Evolutionary conservation across 2,113 vertebrate species (phyloP).

Genomic region (Girardinichthys multiradiatus): DNA sequence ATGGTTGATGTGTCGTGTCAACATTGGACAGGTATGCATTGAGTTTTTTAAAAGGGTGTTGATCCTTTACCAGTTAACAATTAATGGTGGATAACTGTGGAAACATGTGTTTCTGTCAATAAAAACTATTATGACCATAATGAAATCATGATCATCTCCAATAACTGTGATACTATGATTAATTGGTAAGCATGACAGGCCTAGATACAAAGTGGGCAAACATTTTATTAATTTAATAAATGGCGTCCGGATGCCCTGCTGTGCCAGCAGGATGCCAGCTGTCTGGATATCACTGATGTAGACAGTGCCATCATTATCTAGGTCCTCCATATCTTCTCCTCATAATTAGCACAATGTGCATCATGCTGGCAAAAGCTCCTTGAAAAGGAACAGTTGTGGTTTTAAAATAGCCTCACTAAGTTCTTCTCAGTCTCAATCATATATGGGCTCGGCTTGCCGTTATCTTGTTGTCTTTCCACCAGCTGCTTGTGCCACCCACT

Average conservation of each 20-base stretch:
- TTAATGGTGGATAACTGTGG: background rate
- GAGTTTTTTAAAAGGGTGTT: background rate
- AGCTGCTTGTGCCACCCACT: conserved; percentile 61
- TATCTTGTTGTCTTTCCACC: conserved; percentile 55
- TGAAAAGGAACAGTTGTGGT: conserved; percentile 41
- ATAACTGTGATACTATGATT: conserved; percentile 1
- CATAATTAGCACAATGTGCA: conserved; percentile 52
- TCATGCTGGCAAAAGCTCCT: conserved; percentile 27
- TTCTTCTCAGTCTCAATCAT: conserved; percentile 50
- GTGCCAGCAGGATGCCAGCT: conserved; percentile 64
- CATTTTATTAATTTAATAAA: conserved; percentile 52
- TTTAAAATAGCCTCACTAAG: conserved; percentile 51
- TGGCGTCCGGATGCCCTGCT: conserved; percentile 56
- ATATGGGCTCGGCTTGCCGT: conserved; percentile 30
- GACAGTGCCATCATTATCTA: conserved; percentile 60
- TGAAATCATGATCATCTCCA: conserved; percentile 1
- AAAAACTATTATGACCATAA: background rate
- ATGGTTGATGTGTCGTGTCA: background rate
- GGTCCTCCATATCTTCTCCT: conserved; percentile 41
- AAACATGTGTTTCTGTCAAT: background rate
- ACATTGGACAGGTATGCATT: background rate
- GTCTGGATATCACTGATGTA: conserved; percentile 50
- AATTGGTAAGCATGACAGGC: background rate
- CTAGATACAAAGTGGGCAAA: conserved; percentile 24
- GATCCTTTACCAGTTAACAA: background rate